Conservation (phyloP, 1,140 invertebrate species). For the Nasonia vitripennis region DNA sequence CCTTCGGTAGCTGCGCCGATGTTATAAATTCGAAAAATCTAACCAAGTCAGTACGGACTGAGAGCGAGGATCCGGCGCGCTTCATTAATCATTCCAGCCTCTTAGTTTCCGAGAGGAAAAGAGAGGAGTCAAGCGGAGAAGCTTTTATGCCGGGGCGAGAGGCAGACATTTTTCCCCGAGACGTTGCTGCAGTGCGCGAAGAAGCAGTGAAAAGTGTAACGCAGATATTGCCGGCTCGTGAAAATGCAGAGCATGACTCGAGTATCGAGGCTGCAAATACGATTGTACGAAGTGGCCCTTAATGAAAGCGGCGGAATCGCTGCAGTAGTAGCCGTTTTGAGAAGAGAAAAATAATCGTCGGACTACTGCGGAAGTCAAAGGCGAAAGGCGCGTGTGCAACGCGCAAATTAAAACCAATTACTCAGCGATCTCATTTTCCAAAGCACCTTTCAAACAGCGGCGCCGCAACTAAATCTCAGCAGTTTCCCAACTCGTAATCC, state of each 20-base stretch:
- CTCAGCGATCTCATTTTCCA: neutral
- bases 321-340: too few relatives aligned
- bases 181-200: neutral
- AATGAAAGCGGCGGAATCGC: too few relatives aligned
- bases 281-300: too few relatives aligned
- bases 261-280: too few relatives aligned
- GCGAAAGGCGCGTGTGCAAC: too few relatives aligned
- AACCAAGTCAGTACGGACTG: neutral
- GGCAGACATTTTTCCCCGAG: neutral
- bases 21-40: neutral
- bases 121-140: neutral
- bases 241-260: neutral
- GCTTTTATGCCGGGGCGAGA: neutral
- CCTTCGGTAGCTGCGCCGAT: neutral
- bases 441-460: neutral
- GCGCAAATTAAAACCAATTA: neutral
- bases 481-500: too few relatives aligned
- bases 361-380: too few relatives aligned
- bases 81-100: conserved; percentile 4
- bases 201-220: neutral
- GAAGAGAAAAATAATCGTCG: too few relatives aligned
- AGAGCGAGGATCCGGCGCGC: neutral
- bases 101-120: neutral
- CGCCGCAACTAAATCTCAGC: too few relatives aligned
- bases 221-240: neutral